Percentiles rank a stretch among this genome's conserved stretches.
phyloP scores from a whole-genome alignment of 2,797 vertebrate species.

The Pempheris klunzingeri region DNA sequence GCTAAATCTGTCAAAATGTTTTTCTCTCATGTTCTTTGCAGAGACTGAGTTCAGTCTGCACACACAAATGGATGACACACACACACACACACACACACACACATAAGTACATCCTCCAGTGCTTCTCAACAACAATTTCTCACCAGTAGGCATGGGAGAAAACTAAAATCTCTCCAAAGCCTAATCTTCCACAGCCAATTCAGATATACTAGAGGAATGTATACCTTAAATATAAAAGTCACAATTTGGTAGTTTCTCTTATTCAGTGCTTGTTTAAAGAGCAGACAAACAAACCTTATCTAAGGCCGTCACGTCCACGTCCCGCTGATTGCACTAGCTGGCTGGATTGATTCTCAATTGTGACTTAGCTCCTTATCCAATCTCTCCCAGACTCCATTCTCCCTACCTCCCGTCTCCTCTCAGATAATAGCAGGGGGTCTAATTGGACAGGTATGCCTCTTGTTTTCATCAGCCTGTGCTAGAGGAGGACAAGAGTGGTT shows the following conservation, averaged over 20 bases:
- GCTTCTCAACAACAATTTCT: constrained; percentile 45
- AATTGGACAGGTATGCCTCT: constrained; percentile 72
- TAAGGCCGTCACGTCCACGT: constrained; percentile 42
- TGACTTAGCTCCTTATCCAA: constrained; percentile 58
- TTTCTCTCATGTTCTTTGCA: constrained; percentile 66
- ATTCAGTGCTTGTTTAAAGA: constrained; percentile 46
- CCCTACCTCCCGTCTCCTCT: constrained; percentile 24
- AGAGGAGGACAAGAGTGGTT: constrained; percentile 47
- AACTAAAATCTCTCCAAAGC: constrained; percentile 46
- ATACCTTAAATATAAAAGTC: constrained; percentile 41
- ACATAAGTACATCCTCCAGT: constrained; percentile 24
- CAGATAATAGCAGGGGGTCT: constrained; percentile 66
- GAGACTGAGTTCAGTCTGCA: constrained; percentile 45
- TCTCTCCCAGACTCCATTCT: constrained; percentile 33
- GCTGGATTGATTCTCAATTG: constrained; percentile 64
- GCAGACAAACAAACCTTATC: constrained; percentile 64
- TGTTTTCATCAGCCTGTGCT: constrained; percentile 67
- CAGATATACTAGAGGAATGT: constrained; percentile 29
- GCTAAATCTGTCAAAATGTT: constrained; percentile 82
- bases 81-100: constrained; percentile 11
- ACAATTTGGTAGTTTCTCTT: constrained; percentile 26
- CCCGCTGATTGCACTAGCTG: constrained; percentile 52
- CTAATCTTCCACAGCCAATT: constrained; percentile 47
- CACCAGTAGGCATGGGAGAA: constrained; percentile 21
- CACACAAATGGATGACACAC: constrained; percentile 14